phyloP scores from a whole-genome alignment of 2,797 vertebrate species.

The Rhinophrynus dorsalis region DNA sequence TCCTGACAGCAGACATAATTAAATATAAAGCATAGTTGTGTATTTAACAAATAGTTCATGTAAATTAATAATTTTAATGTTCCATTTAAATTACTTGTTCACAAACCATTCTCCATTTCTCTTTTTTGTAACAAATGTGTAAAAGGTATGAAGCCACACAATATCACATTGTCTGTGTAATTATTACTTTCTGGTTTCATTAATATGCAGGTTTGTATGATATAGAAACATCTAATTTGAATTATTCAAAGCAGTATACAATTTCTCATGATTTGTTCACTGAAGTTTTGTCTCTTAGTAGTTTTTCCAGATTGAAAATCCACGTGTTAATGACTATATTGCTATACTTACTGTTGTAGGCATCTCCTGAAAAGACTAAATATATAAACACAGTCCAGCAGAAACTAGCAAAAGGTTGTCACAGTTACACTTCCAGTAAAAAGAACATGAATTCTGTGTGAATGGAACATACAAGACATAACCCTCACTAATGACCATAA shows the following conservation, averaged over 20 bases:
- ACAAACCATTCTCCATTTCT: background rate
- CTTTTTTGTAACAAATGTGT: background rate
- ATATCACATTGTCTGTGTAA: background rate
- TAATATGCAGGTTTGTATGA: background rate
- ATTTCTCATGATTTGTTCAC: background rate
- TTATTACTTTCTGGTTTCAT: background rate
- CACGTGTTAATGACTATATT: background rate
- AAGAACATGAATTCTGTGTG: background rate
- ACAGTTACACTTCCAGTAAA: background rate
- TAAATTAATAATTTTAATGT: background rate
- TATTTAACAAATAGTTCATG: conserved; percentile 43
- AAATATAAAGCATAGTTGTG: conserved; percentile 47
- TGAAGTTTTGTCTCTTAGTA: background rate
- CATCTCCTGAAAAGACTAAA: background rate
- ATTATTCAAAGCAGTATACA: background rate
- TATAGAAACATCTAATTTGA: background rate
- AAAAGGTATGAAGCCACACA: background rate
- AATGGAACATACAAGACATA: background rate
- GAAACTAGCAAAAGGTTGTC: background rate
- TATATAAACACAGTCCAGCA: background rate
- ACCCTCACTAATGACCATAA: background rate
- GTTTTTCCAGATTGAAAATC: background rate
- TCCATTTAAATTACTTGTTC: conserved; percentile 7
- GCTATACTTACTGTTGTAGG: background rate
- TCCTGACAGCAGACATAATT: conserved; percentile 39